Conservation (phyloP, 2,888 invertebrate genomes). For the Drosophila dives region DNA sequence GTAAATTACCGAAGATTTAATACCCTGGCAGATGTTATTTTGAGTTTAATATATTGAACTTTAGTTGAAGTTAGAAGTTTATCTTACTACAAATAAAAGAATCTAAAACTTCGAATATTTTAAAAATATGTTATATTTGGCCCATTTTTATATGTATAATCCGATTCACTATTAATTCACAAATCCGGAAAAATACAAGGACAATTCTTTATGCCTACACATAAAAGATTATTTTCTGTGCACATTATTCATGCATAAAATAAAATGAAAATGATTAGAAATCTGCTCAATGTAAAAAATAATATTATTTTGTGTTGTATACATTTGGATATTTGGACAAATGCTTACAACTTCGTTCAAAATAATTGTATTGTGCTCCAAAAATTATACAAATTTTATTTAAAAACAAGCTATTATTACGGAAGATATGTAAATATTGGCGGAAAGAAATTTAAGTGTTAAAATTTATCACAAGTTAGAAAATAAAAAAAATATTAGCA, state of each 20-base stretch:
- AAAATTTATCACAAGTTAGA: not conserved
- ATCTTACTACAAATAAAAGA: too few relatives aligned
- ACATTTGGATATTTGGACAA: not conserved
- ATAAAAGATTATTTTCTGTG: not conserved
- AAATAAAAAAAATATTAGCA: not conserved
- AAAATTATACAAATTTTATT: not conserved
- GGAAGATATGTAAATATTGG: not conserved
- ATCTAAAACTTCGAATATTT: too few relatives aligned
- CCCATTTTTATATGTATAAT: not conserved
- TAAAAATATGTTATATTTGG: too few relatives aligned
- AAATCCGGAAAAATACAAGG: not conserved
- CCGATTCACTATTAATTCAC: too few relatives aligned
- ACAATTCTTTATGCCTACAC: not conserved
- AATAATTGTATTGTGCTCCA: not conserved
- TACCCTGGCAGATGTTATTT: slow-evolving; percentile 1
- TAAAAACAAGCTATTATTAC: not conserved
- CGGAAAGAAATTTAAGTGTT: not conserved
- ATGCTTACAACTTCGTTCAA: not conserved
- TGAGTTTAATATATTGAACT: not conserved
- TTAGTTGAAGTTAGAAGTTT: too few relatives aligned
- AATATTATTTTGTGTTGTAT: not conserved
- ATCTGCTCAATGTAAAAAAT: not conserved
- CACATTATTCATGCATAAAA: not conserved
- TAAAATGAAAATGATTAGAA: not conserved
- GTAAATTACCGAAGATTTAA: not conserved